Evolutionary conservation across 1,140 invertebrate species (phyloP).

Genomic region (Leptinotarsa defecta): DNA sequence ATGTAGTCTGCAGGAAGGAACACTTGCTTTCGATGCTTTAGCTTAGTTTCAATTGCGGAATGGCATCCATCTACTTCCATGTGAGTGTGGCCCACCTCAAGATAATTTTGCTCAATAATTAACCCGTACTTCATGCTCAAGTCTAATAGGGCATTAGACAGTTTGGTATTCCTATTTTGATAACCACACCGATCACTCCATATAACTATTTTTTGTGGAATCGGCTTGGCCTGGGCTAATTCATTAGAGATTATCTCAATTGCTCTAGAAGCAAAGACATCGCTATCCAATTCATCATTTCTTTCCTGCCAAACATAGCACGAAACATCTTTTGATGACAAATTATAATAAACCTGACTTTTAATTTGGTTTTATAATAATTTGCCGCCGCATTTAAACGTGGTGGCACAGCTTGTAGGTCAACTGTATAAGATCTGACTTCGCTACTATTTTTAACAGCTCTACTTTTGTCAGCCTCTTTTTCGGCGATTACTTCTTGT

Average conservation of each 20-base stretch:
- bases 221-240: slow-evolving; percentile 8
- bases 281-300: slow-evolving; percentile 28
- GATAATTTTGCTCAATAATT: slow-evolving; percentile 20
- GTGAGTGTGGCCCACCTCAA: slow-evolving; percentile 28
- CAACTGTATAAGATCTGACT: neutral
- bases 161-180: slow-evolving; percentile 28
- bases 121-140: slow-evolving; percentile 22
- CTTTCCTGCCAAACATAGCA: slow-evolving; percentile 47
- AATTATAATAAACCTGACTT: slow-evolving; percentile 27
- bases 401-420: neutral
- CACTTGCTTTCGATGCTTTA: slow-evolving; percentile 9
- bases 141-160: slow-evolving; percentile 34
- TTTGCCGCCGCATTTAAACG: neutral
- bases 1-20: slow-evolving; percentile 29
- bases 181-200: slow-evolving; percentile 35
- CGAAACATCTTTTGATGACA: slow-evolving; percentile 35
- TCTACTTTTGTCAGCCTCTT: neutral
- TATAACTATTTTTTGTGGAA: slow-evolving; percentile 26
- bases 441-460: neutral
- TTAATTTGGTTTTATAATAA: neutral
- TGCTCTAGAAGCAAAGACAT: slow-evolving; percentile 30
- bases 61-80: slow-evolving; percentile 30
- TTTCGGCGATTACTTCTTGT: slow-evolving; percentile 3
- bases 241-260: slow-evolving; percentile 10
- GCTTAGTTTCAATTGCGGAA: slow-evolving; percentile 18